These are phyloP conservation scores for Phallusia fumigata DNA, from an alignment of 23 tunicate genomes.

Conservation along the genomic window DNA sequence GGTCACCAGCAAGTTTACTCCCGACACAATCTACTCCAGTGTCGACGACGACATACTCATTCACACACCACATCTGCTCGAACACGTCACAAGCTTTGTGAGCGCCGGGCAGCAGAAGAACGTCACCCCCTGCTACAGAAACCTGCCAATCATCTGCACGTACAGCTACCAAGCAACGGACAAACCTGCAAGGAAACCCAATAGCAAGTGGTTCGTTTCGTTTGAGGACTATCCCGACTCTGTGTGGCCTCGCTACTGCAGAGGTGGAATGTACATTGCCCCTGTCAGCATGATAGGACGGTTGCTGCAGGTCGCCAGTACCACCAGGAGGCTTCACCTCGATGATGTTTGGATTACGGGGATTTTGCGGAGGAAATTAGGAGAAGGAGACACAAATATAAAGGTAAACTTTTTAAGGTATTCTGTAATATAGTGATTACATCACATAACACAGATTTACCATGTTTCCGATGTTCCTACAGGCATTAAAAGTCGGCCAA, in stretches of 20 bases:
- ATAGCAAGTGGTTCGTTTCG: slow-evolving; percentile 35
- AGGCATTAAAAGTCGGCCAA: too few species aligned
- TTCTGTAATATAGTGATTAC: too few species aligned
- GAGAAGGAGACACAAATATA: slow-evolving; percentile 40
- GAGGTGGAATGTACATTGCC: slow-evolving; percentile 58
- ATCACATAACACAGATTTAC: too few species aligned
- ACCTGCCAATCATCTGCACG: slow-evolving; percentile 37
- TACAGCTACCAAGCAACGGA: slow-evolving; percentile 37
- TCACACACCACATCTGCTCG: background rate
- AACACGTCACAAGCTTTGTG: background rate
- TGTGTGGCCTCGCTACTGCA: slow-evolving; percentile 58
- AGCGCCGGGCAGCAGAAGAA: background rate
- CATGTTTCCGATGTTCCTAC: too few species aligned
- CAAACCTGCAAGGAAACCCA: slow-evolving; percentile 17
- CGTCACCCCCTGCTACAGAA: background rate
- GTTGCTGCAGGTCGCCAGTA: slow-evolving; percentile 28
- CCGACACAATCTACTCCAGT: slow-evolving; percentile 19
- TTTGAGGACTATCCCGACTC: slow-evolving; percentile 8
- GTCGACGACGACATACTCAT: slow-evolving; percentile 39
- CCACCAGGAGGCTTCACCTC: slow-evolving; percentile 21
- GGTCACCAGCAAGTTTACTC: slow-evolving; percentile 18
- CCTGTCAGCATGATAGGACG: slow-evolving; percentile 14
- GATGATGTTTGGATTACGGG: slow-evolving; percentile 90
- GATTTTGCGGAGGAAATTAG: slow-evolving; percentile 40
- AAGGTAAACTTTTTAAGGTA: slow-evolving; percentile 15